Evolutionary conservation across 2,797 vertebrate genomes (phyloP), one percentile per base, ranked within the genome.

Genomic region (Arremon aurantiirostris): DNA sequence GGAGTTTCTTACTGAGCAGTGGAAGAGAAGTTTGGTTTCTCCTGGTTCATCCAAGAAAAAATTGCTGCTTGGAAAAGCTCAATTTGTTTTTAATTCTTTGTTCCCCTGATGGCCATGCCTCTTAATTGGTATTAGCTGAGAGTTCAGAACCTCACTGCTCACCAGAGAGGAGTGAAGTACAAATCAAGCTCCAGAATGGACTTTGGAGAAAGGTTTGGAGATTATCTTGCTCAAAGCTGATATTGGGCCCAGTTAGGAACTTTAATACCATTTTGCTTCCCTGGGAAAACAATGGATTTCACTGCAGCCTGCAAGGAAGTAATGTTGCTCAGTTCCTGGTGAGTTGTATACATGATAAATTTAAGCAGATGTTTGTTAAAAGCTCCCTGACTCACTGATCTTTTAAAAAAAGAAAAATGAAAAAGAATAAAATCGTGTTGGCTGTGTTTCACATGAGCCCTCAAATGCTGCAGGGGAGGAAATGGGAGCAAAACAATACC

Each of bases 1-100:
- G 5, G 5, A 0, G 0, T 52, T 6, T 21, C 39, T 63, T 42
- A 7, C 3, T 11, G 49, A 73, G 13, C 18, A 39, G 5, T 8
- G 5, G 14, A 37, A 63, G 60, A 39, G 2, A 63, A 49, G 10
- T 68, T 79, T 80, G 60, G 24, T 28, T 83, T 6, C 35, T 80
- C 59, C 72, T 64, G 32, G 22, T 34, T 64, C 52, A 70, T 14
- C 17, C 14, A 11, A 27, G 30, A 66, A 70, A 47, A 78, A 41
- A 0, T 2, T n/a, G 30, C 21, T 60, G 41, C 60, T 68, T 53
- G 64, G 30, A 8, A 83, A 93, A 90, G 30, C 11, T 79, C 13
- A 6, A 26, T 66, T 86, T 1, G 18, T 65, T 94, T 75, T 61
- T 41, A 81, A 47, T 82, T 82, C 41, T 82, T 77, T 73, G 20